Evolutionary conservation across 2,113 vertebrate species (phyloP).

Genomic region (Grammomys dolichurus): DNA sequence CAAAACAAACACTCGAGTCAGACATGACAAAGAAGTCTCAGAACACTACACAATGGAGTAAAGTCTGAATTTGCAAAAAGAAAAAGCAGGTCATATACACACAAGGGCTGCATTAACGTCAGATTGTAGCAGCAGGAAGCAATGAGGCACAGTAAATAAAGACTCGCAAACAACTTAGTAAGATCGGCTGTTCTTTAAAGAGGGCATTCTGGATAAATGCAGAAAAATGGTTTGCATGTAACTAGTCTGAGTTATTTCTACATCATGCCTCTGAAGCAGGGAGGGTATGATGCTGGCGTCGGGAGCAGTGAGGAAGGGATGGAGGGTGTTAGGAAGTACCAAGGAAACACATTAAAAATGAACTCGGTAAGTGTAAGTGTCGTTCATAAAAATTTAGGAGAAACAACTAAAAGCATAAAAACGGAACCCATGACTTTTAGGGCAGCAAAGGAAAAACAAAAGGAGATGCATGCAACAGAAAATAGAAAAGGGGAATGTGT

Average conservation of each 20-base stretch:
- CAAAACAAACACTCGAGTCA: background rate
- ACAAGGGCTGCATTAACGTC: background rate
- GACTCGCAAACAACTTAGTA: background rate
- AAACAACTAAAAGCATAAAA: background rate
- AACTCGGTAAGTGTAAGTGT: background rate
- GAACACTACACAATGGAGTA: background rate
- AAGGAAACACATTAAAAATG: background rate
- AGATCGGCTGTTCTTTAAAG: conserved; percentile 27
- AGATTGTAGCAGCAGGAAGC: background rate
- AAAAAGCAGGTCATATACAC: background rate
- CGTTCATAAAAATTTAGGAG: background rate
- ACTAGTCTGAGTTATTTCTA: background rate
- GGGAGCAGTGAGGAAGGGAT: background rate
- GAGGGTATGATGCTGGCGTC: background rate
- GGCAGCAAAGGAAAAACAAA: background rate
- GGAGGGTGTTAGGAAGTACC: background rate
- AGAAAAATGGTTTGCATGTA: background rate
- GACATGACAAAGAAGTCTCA: conserved; percentile 15
- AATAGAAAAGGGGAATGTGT: background rate
- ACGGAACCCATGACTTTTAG: background rate
- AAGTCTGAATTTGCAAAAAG: conserved; percentile 8
- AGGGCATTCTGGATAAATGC: background rate
- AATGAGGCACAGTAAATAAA: background rate
- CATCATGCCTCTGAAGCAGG: background rate
- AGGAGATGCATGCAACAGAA: background rate